Conservation (phyloP, 2,888 invertebrate species). For the Volucella zonaria region DNA sequence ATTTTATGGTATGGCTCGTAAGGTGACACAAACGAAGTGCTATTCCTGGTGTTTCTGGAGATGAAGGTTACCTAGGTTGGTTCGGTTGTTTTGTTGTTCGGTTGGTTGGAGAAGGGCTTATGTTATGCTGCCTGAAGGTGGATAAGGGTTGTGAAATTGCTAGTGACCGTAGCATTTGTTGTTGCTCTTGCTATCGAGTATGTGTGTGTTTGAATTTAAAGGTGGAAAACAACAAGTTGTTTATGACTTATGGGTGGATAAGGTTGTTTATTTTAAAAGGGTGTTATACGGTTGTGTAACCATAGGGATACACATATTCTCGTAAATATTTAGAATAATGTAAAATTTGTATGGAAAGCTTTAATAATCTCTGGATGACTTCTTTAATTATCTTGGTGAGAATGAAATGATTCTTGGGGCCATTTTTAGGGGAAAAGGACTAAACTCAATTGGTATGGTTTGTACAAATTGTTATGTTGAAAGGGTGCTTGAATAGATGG, state of each 20-base stretch:
- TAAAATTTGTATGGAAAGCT: constrained; percentile 19
- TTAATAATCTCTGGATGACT: constrained; percentile 9
- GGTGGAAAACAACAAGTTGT: constrained; percentile 61
- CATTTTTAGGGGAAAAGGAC: neutral
- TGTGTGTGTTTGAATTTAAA: constrained; percentile 19
- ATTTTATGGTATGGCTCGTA: constrained; percentile 68
- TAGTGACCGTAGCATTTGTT: constrained; percentile 52
- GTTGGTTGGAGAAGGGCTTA: constrained; percentile 43
- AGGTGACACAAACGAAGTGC: constrained; percentile 69
- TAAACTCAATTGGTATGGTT: no score
- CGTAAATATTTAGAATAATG: constrained; percentile 46
- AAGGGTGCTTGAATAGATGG: no score
- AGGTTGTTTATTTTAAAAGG: constrained; percentile 29
- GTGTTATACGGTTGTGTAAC: neutral
- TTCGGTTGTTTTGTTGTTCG: neutral
- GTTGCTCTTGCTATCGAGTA: constrained; percentile 10
- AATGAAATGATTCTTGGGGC: neutral
- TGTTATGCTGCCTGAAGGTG: constrained; percentile 57
- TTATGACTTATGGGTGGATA: constrained; percentile 24
- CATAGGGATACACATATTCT: constrained; percentile 6
- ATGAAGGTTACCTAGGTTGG: neutral
- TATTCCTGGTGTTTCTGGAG: constrained; percentile 25
- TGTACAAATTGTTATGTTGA: no score
- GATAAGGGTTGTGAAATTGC: constrained; percentile 59
- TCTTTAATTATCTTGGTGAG: neutral